A percentile compares a stretch with the other conserved stretches of the same genome.
Conservation (phyloP, 2,888 invertebrate species). For the Brachylomia viminalis region DNA sequence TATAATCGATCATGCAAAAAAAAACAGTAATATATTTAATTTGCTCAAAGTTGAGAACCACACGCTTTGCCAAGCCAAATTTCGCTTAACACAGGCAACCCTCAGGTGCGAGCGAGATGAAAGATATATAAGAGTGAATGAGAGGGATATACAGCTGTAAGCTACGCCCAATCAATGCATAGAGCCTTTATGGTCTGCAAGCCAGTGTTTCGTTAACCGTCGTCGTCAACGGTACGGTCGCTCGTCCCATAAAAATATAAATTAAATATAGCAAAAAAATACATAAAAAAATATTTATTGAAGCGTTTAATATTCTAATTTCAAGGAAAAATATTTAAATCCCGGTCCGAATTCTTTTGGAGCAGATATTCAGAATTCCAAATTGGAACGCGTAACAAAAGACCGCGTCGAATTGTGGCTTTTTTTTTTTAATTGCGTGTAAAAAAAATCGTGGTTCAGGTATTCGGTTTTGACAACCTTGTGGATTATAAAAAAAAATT, state of each 20-base stretch:
- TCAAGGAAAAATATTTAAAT: conserved; percentile 52
- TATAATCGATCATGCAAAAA: conserved; percentile 42
- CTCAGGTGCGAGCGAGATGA: conserved; percentile 76
- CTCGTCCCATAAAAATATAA: conserved; percentile 67
- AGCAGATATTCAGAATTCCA: conserved; percentile 30
- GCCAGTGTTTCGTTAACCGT: conserved; percentile 83
- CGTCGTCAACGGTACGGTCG: conserved; percentile 75
- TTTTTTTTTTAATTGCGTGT: conserved; percentile 62
- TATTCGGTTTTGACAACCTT: conserved; percentile 31
- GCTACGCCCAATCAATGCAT: conserved; percentile 90
- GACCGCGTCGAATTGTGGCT: conserved; percentile 67
- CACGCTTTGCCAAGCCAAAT: conserved; percentile 85
- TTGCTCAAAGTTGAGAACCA: conserved; percentile 80
- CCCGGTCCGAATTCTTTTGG: conserved; percentile 6
- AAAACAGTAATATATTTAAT: conserved; percentile 56
- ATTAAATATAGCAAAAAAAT: conserved; percentile 68
- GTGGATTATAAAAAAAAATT: conserved; percentile 47
- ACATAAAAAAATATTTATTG: conserved; percentile 59
- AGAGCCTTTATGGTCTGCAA: conserved; percentile 84
- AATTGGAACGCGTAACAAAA: conserved; percentile 63
- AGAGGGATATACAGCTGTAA: conserved; percentile 75
- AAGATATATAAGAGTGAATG: conserved; percentile 68
- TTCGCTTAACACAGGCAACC: conserved; percentile 82
- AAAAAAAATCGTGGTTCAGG: conserved; percentile 40
- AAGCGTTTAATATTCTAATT: conserved; percentile 25